Base-by-base conservation (phyloP, 2,888 invertebrate genomes). In the Eudasyphora cyanicolor region DNA sequence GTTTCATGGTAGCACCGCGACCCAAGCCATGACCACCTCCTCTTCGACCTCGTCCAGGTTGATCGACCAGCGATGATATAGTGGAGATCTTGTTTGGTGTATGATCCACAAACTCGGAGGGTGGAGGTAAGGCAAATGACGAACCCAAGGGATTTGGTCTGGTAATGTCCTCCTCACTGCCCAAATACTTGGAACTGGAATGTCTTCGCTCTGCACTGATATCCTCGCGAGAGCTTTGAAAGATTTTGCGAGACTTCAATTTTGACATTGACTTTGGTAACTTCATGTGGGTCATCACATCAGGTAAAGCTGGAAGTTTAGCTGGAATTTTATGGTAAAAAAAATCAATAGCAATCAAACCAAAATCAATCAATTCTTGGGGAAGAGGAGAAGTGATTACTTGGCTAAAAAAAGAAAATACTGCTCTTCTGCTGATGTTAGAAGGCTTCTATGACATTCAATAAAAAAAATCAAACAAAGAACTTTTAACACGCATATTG, bases 51-150 rank as follows among this genome's bases (percentile, higher is more conserved):
- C 69, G 71, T 17, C 73, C 75, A 24, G 64, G 86, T 76, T 85
- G 83, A 42, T 90, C 86, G 89, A 91, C 90, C 79, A 91, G 71
- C 17, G 91, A 90, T 32, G 91, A 90, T 42, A 92, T 90, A 2
- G 92, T 92, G 3, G 92, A 91, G 29, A 92, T 91, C 69, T 89
- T 88, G 10, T 88, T 87, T 7, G 91, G 91, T 32, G 91, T 90
- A 5, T 89, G 88, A 86, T 91, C 88, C 49, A 91, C 90, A 75
- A 91, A 90, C 76, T 87, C 86, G 4, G 89, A 86, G 42, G 86
- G 87, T n/a, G n/a, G 54, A 27, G 57, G 84, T 81, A 76, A 57
- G 64, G 69, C 60, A 29, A 84, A 78, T 42, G 81, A 57, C 54
- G 62, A 24, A 51, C 32, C 76, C 19, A 73, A 27, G 21, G 69